phyloP scores from a whole-genome alignment of 2,113 vertebrate genomes.

The Tapirus terrestris region DNA sequence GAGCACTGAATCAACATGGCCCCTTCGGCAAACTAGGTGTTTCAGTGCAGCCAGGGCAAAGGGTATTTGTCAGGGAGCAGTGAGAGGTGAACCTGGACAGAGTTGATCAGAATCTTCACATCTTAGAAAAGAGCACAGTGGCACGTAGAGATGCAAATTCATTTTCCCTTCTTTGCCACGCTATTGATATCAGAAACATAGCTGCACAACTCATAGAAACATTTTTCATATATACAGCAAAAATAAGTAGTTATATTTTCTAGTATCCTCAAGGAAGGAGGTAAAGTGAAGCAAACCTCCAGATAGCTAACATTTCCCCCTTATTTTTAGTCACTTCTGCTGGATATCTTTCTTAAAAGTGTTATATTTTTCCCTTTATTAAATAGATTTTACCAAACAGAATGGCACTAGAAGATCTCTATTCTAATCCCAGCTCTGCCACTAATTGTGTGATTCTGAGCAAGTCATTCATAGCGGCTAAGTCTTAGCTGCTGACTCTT shows the following conservation, averaged over 20 bases:
- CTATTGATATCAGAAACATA: constrained; percentile 56
- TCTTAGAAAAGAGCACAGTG: constrained; percentile 61
- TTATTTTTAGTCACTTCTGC: constrained; percentile 38
- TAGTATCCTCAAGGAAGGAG: constrained; percentile 38
- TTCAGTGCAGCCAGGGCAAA: background rate
- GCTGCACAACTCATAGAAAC: constrained; percentile 32
- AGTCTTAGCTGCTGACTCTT: constrained; percentile 39
- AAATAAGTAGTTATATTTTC: constrained; percentile 58
- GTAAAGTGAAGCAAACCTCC: constrained; percentile 51
- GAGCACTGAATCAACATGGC: background rate
- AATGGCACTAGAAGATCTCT: constrained; percentile 46
- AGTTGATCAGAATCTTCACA: constrained; percentile 18
- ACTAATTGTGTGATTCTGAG: constrained; percentile 46
- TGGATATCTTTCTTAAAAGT: constrained; percentile 54
- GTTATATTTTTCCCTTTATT: background rate
- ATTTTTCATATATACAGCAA: constrained; percentile 55
- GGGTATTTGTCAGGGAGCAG: background rate
- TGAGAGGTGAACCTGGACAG: constrained; percentile 11
- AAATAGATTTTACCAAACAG: constrained; percentile 56
- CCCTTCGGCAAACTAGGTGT: constrained; percentile 25
- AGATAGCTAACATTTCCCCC: constrained; percentile 49
- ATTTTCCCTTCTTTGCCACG: constrained; percentile 8
- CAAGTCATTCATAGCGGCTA: constrained; percentile 28
- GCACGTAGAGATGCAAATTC: constrained; percentile 52
- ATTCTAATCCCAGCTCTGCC: constrained; percentile 37